Conservation (phyloP, 2,797 vertebrate genomes). For the Hippopotamyrus pictus region DNA sequence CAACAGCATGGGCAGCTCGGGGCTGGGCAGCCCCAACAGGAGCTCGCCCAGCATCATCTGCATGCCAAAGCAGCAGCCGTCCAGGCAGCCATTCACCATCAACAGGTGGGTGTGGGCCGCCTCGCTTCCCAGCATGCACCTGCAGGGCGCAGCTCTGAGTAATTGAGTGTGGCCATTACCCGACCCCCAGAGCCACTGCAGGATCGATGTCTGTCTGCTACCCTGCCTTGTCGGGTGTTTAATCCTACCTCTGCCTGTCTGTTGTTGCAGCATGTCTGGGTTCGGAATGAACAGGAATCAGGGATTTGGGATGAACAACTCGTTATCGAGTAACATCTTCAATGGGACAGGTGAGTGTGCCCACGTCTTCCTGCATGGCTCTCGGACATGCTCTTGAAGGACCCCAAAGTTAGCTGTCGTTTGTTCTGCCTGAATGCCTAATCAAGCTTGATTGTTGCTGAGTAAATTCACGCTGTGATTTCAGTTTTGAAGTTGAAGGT, state of each 20-base stretch:
- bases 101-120: slow-evolving; percentile 73
- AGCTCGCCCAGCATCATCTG: slow-evolving; percentile 99
- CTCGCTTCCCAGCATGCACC: not conserved
- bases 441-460: not conserved
- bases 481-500: not conserved
- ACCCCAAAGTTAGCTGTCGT: not conserved
- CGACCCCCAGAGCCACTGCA: not conserved
- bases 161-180: not conserved
- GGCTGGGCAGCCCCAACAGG: slow-evolving; percentile 96
- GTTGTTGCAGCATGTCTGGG: slow-evolving; percentile 90
- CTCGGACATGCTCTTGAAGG: not conserved
- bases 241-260: not conserved
- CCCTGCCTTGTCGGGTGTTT: not conserved
- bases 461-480: not conserved
- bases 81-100: slow-evolving; percentile 98
- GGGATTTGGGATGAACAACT: slow-evolving; percentile 97
- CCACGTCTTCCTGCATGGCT: not conserved
- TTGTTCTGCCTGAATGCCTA: not conserved
- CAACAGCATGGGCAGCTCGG: slow-evolving; percentile 99
- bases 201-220: not conserved
- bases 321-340: slow-evolving; percentile 99
- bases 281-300: slow-evolving; percentile 99
- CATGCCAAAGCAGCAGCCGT: slow-evolving; percentile 99
- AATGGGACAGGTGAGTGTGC: slow-evolving; percentile 90
- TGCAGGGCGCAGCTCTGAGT: not conserved